Percentiles rank a stretch among this genome's conserved stretches.
Evolutionary conservation across 2,113 vertebrate species (phyloP).

Genomic region (Microcebus griseorufus): DNA sequence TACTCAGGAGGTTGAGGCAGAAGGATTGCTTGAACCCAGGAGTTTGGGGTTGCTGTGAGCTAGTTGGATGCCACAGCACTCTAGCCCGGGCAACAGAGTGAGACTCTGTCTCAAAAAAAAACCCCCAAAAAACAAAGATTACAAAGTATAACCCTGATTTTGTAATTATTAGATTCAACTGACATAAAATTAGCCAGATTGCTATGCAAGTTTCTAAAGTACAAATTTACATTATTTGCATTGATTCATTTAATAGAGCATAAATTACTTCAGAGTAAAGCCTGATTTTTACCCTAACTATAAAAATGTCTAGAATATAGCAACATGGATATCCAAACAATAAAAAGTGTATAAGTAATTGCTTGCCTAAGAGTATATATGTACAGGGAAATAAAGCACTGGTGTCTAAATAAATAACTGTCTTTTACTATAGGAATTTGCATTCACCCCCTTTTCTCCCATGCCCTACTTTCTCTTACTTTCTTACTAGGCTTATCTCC

Average conservation of each 20-base stretch:
- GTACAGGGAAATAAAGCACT: not conserved
- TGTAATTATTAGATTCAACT: conserved; percentile 12
- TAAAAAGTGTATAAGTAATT: not conserved
- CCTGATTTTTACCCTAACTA: conserved; percentile 45
- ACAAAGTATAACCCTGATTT: conserved; percentile 4
- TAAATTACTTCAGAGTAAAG: conserved; percentile 5
- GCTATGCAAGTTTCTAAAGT: not conserved
- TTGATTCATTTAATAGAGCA: conserved; percentile 19
- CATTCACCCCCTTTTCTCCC: not conserved
- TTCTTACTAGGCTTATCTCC: conserved; percentile 73
- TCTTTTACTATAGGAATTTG: not conserved
- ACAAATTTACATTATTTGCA: conserved; percentile 22
- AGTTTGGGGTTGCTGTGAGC: no score
- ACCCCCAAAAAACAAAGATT: not conserved
- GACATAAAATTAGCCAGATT: conserved; percentile 10
- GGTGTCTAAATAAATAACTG: not conserved
- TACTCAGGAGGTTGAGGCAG: no score
- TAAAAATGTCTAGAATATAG: conserved; percentile 41
- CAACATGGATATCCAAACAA: conserved; percentile 1
- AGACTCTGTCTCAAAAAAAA: no score
- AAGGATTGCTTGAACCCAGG: no score
- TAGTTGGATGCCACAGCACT: no score
- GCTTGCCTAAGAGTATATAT: not conserved
- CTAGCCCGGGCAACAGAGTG: no score
- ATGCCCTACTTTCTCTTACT: conserved; percentile 35